Evolutionary conservation across 2,797 vertebrate genomes (phyloP), one percentile per base, ranked within the genome.

Genomic region (Fistularia commersonii): DNA sequence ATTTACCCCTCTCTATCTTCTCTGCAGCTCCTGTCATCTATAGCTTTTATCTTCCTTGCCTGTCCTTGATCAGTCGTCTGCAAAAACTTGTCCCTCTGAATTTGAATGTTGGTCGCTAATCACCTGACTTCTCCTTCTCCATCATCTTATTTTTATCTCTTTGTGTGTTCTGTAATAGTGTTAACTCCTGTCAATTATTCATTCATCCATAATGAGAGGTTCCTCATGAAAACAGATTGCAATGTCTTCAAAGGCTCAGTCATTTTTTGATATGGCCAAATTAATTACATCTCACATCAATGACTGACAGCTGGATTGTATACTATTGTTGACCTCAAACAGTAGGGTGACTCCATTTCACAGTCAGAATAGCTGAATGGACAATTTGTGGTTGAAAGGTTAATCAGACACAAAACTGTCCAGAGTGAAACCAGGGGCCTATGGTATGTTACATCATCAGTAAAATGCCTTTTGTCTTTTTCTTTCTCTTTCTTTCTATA

Each of bases 221-320:
- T 64, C 39, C 61, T 50, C 45, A 40, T 50, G 37, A 75, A 76
- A 72, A 72, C 45, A 48, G 49, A 77, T 72, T 48, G 63, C 56
- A 66, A 51, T 50, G 44, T 51, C 54, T 66, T 71, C 36, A 41
- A 43, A 64, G 51, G 50, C 41, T 64, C 15, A 6, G 48, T 50
- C 14, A 42, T 52, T 61, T 81, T 70, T 70, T 57, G 37, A 76
- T 54, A 40, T 12, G 58, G 51, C 48, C 65, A 65, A 80, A 66
- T 54, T 64, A 74, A 72, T 84, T 80, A 78, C 57, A 58, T 74
- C 68, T 46, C 23, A 42, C 46, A 42, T 73, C 15, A 66, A 68
- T 57, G 70, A 58, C 51, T 75, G 72, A 71, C 69, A 81, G 54
- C 47, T 66, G 52, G 57, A 4, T 23, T 23, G 23, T 48, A n/a